phyloP scores from a whole-genome alignment of 2,113 vertebrate genomes.

The Lipophrys pholis region DNA sequence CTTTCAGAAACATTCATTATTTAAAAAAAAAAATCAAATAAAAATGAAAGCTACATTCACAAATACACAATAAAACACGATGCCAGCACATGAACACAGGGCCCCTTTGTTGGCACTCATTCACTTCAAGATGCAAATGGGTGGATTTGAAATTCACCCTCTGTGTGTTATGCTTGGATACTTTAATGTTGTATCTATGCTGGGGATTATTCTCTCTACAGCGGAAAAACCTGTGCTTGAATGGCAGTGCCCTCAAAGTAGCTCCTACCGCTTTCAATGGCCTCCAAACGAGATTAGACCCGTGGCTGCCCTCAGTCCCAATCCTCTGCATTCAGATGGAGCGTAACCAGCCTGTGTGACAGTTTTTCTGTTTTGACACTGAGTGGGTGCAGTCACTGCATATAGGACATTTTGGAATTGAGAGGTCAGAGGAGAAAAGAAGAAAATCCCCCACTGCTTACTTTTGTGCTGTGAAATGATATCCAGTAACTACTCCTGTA shows the following conservation, averaged over 20 bases:
- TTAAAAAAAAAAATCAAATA: conserved; percentile 37
- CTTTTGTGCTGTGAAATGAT: conserved; percentile 32
- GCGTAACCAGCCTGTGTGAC: conserved; percentile 80
- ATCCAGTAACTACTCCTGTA: conserved; percentile 13
- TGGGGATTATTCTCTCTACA: conserved; percentile 84
- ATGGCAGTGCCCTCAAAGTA: conserved; percentile 81
- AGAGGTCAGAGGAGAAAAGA: conserved; percentile 73
- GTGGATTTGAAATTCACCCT: conserved; percentile 82
- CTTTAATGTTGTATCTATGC: conserved; percentile 85
- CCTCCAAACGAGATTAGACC: conserved; percentile 85
- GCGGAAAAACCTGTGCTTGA: conserved; percentile 81
- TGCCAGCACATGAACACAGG: conserved; percentile 51
- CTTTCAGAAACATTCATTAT: conserved; percentile 28
- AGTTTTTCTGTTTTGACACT: conserved; percentile 78
- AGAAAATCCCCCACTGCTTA: conserved; percentile 57
- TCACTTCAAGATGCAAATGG: conserved; percentile 82
- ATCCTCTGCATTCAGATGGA: conserved; percentile 80
- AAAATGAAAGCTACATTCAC: conserved; percentile 36
- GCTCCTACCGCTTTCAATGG: conserved; percentile 81
- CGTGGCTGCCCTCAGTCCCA: conserved; percentile 78
- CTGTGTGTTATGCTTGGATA: conserved; percentile 84
- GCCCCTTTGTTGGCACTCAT: conserved; percentile 74
- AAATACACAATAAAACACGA: conserved; percentile 55
- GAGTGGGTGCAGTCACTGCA: conserved; percentile 71
- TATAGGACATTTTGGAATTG: conserved; percentile 70